Evolutionary conservation across 2,797 vertebrate species (phyloP).

Genomic region (Pseudotriccus pelzelni): DNA sequence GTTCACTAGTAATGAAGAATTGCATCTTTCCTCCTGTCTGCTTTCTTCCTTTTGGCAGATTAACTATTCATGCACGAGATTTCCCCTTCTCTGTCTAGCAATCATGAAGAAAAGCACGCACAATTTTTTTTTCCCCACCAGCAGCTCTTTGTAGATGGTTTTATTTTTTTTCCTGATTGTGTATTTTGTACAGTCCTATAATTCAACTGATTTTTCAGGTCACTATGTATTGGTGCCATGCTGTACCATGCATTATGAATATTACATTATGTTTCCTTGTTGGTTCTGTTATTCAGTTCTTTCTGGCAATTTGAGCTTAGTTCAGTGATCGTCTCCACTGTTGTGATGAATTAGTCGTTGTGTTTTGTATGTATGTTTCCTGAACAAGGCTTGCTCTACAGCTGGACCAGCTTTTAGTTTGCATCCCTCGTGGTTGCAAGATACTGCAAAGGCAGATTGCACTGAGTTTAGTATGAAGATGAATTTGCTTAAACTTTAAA

Average conservation of each 20-base stretch:
- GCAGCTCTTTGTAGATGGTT: background rate
- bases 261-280: background rate
- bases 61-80: background rate
- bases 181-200: background rate
- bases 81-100: background rate
- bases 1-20: background rate
- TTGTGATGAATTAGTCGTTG: background rate
- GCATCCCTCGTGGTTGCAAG: rapidly evolving
- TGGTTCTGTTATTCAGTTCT: background rate
- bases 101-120: background rate
- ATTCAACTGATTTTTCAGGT: background rate
- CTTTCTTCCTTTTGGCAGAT: background rate
- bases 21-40: background rate
- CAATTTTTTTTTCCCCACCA: background rate
- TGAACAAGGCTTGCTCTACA: background rate
- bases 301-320: background rate
- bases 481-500: background rate
- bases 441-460: background rate
- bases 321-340: background rate
- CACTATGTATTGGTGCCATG: background rate
- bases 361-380: background rate
- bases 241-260: background rate
- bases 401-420: background rate
- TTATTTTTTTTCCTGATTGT: background rate
- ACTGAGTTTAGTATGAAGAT: background rate